Percentiles rank a stretch among this genome's conserved stretches.
These are phyloP conservation scores for Penaeus chinensis DNA, from an alignment of 1,140 invertebrate genomes.

Conservation along the genomic window DNA sequence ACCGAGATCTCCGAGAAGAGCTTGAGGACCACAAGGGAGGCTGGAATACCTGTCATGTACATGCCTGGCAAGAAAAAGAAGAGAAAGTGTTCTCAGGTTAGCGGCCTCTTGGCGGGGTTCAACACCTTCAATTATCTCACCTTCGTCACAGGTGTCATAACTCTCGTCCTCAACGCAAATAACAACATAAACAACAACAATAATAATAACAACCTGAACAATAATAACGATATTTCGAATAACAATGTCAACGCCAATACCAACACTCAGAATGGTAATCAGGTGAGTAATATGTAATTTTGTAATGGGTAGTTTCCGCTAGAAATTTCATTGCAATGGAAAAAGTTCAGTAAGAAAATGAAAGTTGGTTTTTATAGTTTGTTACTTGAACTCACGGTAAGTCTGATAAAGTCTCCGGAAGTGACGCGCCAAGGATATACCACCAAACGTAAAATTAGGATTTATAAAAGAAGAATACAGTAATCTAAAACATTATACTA, in stretches of 20 bases:
- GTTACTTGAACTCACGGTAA: too few species aligned
- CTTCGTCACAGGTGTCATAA: slow-evolving; percentile 52
- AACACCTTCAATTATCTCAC: slow-evolving; percentile 59
- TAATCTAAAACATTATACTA: too few species aligned
- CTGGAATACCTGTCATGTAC: slow-evolving; percentile 38
- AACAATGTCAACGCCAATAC: slow-evolving; percentile 56
- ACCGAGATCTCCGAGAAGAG: not conserved
- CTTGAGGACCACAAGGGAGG: not conserved
- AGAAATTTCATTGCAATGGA: too few species aligned
- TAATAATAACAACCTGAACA: slow-evolving; percentile 56
- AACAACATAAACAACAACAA: slow-evolving; percentile 60
- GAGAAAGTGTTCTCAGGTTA: slow-evolving; percentile 32
- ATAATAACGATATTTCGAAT: slow-evolving; percentile 55
- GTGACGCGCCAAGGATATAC: too few species aligned
- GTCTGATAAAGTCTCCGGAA: too few species aligned
- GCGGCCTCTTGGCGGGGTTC: slow-evolving; percentile 49
- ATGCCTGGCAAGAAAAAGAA: slow-evolving; percentile 50
- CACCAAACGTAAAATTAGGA: slow-evolving; percentile 10
- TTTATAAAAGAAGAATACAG: not conserved
- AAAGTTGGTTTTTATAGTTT: not conserved
- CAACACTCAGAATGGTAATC: slow-evolving; percentile 58
- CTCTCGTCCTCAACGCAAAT: slow-evolving; percentile 53
- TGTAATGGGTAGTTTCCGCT: not conserved
- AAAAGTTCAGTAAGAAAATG: not conserved
- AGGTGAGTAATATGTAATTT: slow-evolving; percentile 26